Evolutionary conservation across 2,888 invertebrate species (phyloP), one percentile per base, ranked within the genome.

Genomic region (Torymus tubicola): DNA sequence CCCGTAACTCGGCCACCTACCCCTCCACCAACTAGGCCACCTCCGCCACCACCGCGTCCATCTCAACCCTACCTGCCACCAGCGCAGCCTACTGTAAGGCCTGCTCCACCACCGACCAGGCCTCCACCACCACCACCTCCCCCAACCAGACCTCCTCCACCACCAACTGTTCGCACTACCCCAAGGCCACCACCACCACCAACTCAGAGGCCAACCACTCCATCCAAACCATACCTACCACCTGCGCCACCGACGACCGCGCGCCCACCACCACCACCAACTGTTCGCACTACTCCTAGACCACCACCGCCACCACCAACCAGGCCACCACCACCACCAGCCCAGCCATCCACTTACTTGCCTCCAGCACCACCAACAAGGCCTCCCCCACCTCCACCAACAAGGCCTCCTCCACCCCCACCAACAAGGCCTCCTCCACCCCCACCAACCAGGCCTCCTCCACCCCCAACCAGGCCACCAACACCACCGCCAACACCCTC

Each of bases 11-110:
- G 42, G 42, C 42, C 42, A 8, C 42, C 63, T 55, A 13, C 67
- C 2, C 80, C 83, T 14, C 87, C 84, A 63, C 82, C 88, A 2
- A 87, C 89, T 1, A 86, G 87, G 0, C 84, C 87, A 18, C 81
- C 85, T 71, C 87, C 84, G 63, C 82, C 84, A 63, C 85, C 85
- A 61, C 85, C 50, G 12, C 53, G 53, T 0, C 86, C 87, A 0
- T 86, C 86, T 16, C 85, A 86, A 0, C 84, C 87, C 42, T 42
- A 42, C 42, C 42, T 42, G 21, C 81, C 83, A 16, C 16, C 31
- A 16, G n/a, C 72, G 58, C 68, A 5, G 14, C 71, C 82, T 13
- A 82, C 82, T 50, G 84, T 58, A 81, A 83, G 65, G 70, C 78
- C 84, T n/a, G 1, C 42, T 4, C 42, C 42, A 71, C 74, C 53